Evolutionary conservation across 92 coral and sea anemone genomes (phyloP).

Genomic region (Muricea muricata): DNA sequence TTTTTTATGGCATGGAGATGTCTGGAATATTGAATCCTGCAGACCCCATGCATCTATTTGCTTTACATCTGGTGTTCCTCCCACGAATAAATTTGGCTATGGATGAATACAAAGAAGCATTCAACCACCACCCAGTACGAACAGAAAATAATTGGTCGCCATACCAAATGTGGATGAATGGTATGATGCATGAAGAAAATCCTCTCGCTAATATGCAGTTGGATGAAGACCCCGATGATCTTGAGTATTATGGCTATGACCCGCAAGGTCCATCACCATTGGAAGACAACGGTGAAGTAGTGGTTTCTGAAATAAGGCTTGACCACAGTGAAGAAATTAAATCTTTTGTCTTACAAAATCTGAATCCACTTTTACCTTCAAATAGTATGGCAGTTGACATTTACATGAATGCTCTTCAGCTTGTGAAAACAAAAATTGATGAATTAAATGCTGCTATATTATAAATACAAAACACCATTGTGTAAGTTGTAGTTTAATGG

Average conservation of each 20-base stretch:
- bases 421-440: neutral
- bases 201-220: slow-evolving; percentile 59
- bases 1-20: slow-evolving; percentile 67
- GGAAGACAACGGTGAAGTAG: slow-evolving; percentile 57
- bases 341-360: slow-evolving; percentile 59
- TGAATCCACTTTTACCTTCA: slow-evolving; percentile 58
- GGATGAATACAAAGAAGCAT: slow-evolving; percentile 54
- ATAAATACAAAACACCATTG: too few species aligned
- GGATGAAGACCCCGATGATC: slow-evolving; percentile 68
- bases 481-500: neutral
- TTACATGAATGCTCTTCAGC: slow-evolving; percentile 34
- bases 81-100: slow-evolving; percentile 64
- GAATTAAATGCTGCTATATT: too few species aligned
- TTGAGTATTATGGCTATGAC: slow-evolving; percentile 66
- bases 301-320: slow-evolving; percentile 43
- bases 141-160: slow-evolving; percentile 67
- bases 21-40: slow-evolving; percentile 58
- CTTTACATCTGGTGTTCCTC: slow-evolving; percentile 55
- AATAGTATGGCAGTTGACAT: slow-evolving; percentile 51
- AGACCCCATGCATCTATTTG: slow-evolving; percentile 60
- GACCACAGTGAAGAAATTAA: slow-evolving; percentile 40
- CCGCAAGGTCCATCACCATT: slow-evolving; percentile 58
- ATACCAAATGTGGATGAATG: slow-evolving; percentile 58
- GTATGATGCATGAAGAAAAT: slow-evolving; percentile 41
- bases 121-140: slow-evolving; percentile 60